A percentile compares a stretch with the other conserved stretches of the same genome.
Evolutionary conservation across 2,113 vertebrate genomes (phyloP).

Genomic region (Nothocercus nigrocapillus): DNA sequence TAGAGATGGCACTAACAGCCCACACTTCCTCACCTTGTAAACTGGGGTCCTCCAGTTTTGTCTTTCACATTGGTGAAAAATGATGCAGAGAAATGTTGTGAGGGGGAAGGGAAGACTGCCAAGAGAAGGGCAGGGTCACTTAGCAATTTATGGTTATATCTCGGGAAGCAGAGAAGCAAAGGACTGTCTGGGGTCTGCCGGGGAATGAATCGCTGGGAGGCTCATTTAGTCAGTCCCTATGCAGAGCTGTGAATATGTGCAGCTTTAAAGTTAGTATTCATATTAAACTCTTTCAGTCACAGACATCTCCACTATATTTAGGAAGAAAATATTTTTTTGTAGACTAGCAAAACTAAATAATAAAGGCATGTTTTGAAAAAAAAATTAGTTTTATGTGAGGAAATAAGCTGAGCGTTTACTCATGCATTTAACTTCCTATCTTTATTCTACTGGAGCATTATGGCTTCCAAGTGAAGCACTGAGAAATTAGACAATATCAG

Average conservation of each 20-base stretch:
- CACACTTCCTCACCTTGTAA: background rate
- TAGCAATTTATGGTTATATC: background rate
- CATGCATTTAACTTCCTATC: background rate
- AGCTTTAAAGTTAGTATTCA: fast-evolving
- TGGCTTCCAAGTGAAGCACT: background rate
- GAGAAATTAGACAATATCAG: background rate
- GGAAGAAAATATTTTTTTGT: background rate
- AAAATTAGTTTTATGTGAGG: background rate
- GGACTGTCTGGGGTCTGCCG: background rate
- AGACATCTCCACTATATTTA: background rate
- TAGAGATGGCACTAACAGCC: too few species aligned
- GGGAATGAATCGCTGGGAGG: background rate
- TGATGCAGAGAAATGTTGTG: background rate
- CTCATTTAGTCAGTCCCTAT: background rate
- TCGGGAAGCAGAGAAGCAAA: background rate
- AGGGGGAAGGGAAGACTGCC: background rate
- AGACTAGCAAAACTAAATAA: background rate
- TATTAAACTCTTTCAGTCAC: background rate
- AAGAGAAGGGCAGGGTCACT: background rate
- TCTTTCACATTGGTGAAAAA: background rate
- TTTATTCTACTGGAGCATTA: background rate
- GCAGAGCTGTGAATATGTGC: background rate
- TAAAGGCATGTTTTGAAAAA: background rate
- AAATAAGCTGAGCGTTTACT: background rate
- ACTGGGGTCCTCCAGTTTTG: background rate